Evolutionary conservation across 2,113 vertebrate species (phyloP).

Genomic region (Pitta sordida): DNA sequence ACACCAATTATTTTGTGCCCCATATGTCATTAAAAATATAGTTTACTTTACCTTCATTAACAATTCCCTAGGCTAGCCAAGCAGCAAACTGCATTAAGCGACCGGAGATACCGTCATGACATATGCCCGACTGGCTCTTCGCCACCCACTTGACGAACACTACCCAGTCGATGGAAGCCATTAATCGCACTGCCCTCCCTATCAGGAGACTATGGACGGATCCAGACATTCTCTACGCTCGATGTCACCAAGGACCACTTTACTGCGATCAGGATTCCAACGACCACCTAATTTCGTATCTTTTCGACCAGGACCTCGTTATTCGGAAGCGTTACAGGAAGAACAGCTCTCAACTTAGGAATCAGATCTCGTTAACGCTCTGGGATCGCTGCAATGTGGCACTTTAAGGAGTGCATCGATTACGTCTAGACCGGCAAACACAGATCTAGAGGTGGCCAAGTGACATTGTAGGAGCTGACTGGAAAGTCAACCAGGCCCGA

Average conservation of each 20-base stretch:
- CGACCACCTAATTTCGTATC: slow-evolving; percentile 82
- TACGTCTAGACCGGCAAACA: slow-evolving; percentile 89
- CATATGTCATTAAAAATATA: slow-evolving; percentile 82
- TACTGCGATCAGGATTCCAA: slow-evolving; percentile 87
- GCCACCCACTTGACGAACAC: slow-evolving; percentile 84
- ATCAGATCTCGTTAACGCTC: slow-evolving; percentile 85
- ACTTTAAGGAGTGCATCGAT: slow-evolving; percentile 83
- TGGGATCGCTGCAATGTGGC: slow-evolving; percentile 82
- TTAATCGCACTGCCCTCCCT: slow-evolving; percentile 86
- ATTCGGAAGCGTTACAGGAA: slow-evolving; percentile 86
- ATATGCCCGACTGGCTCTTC: slow-evolving; percentile 89
- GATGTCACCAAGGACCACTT: slow-evolving; percentile 86
- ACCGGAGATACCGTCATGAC: slow-evolving; percentile 85
- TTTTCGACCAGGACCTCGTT: slow-evolving; percentile 82
- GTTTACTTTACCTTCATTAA: slow-evolving; percentile 86
- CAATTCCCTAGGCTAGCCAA: slow-evolving; percentile 87
- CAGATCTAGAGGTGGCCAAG: slow-evolving; percentile 94
- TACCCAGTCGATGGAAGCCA: slow-evolving; percentile 86
- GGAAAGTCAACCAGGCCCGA: slow-evolving; percentile 95
- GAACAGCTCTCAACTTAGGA: slow-evolving; percentile 85
- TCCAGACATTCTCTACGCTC: slow-evolving; percentile 95
- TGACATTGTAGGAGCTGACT: slow-evolving; percentile 91
- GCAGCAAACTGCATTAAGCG: slow-evolving; percentile 83
- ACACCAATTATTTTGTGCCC: slow-evolving; percentile 83
- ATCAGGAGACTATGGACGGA: slow-evolving; percentile 83